Conservation (phyloP, 2,113 vertebrate genomes). For the Butastur rufipennis region DNA sequence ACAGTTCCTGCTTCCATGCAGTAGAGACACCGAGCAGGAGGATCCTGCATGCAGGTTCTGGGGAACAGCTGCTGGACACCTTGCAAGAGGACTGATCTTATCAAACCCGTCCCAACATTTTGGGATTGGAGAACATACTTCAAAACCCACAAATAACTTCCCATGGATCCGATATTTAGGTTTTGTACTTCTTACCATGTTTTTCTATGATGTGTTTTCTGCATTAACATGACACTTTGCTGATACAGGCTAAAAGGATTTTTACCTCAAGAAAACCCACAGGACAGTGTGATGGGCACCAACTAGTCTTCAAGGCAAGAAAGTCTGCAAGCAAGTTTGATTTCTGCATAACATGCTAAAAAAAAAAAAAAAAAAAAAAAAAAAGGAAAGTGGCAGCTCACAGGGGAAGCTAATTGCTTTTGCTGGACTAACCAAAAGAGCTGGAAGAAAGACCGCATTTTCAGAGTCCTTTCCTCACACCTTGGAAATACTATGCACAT, state of each 20-base stretch:
- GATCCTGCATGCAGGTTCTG: background rate
- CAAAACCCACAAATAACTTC: background rate
- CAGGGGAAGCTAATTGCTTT: background rate
- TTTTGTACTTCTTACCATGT: background rate
- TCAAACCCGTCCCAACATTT: background rate
- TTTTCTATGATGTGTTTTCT: background rate
- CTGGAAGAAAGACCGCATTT: background rate
- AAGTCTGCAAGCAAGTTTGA: background rate
- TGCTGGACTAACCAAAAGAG: background rate
- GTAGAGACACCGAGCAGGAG: background rate
- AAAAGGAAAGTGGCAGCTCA: background rate
- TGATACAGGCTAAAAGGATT: background rate
- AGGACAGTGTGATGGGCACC: background rate
- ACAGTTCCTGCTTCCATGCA: background rate
- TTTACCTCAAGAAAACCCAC: background rate
- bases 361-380: background rate
- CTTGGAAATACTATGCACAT: background rate
- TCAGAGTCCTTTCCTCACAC: background rate
- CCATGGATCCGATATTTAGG: background rate
- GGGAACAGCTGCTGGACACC: background rate
- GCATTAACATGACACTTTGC: background rate
- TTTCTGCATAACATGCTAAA: background rate
- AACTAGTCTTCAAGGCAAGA: background rate
- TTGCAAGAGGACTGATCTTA: background rate
- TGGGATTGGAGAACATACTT: background rate